phyloP scores from a whole-genome alignment of 2,888 invertebrate genomes.

The Campaea margaritaria region DNA sequence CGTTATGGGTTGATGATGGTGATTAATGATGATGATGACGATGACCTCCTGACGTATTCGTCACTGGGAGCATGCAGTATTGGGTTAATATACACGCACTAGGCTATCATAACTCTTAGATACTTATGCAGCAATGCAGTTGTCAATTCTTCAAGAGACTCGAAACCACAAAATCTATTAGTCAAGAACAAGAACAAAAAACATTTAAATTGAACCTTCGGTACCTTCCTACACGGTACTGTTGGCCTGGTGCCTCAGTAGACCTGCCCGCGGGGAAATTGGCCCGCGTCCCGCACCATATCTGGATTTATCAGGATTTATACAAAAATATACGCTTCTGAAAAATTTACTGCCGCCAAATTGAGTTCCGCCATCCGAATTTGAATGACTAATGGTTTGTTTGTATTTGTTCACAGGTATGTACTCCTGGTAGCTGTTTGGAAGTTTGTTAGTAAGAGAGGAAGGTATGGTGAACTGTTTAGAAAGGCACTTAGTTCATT shows the following conservation, averaged over 20 bases:
- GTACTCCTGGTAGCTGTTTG: constrained; percentile 19
- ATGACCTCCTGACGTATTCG: too few relatives aligned
- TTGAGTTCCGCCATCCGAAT: constrained; percentile 24
- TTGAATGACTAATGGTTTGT: constrained; percentile 31
- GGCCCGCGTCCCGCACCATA: constrained; percentile 26
- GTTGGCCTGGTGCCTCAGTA: constrained; percentile 26
- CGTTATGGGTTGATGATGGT: too few relatives aligned
- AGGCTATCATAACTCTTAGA: too few relatives aligned
- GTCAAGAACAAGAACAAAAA: background rate
- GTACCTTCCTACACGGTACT: constrained; percentile 2
- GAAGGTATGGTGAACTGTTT: background rate
- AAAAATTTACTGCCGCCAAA: constrained; percentile 29
- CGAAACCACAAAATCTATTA: too few relatives aligned
- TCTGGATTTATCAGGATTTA: constrained; percentile 19
- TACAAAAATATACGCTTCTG: constrained; percentile 27
- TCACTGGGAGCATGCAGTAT: too few relatives aligned
- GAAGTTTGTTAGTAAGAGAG: constrained; percentile 4
- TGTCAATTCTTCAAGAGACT: too few relatives aligned
- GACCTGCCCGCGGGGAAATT: constrained; percentile 15
- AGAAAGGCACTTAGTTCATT: background rate
- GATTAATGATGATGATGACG: too few relatives aligned
- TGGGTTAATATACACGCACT: too few relatives aligned
- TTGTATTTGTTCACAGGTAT: constrained; percentile 39
- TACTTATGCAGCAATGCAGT: too few relatives aligned
- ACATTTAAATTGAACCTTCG: background rate